A percentile compares a stretch with the other conserved stretches of the same genome.
Evolutionary conservation across 2,113 vertebrate genomes (phyloP).

Genomic region (Corynorhinus townsendii): DNA sequence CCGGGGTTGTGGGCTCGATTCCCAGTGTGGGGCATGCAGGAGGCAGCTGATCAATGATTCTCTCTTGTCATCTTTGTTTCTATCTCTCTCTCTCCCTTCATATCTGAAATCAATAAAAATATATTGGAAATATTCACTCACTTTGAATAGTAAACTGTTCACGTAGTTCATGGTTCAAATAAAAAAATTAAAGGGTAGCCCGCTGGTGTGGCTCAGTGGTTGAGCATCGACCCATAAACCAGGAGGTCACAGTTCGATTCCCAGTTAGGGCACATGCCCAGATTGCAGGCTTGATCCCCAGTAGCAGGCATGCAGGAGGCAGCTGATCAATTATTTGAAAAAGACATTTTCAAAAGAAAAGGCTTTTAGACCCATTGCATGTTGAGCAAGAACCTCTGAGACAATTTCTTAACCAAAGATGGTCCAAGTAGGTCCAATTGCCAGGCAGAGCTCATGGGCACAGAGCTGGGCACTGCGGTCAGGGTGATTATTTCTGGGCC

Average conservation of each 20-base stretch:
- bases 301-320: no score
- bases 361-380: not conserved
- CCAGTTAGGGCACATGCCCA: no score
- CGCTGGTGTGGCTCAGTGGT: no score
- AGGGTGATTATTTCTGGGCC: not conserved
- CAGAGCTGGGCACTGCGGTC: not conserved
- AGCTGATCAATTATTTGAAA: not conserved
- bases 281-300: no score
- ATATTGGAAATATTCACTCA: not conserved
- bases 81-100: no score
- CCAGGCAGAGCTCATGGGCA: not conserved
- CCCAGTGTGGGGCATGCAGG: no score
- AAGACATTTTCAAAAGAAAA: not conserved
- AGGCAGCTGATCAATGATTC: no score
- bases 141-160: not conserved
- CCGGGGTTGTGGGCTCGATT: no score
- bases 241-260: no score
- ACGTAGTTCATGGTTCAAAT: not conserved
- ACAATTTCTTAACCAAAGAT: slow-evolving; percentile 47
- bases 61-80: no score
- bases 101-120: no score
- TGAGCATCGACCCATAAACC: no score
- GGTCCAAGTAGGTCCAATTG: not conserved
- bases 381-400: not conserved
- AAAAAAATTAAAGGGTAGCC: not conserved